These are phyloP conservation scores for Nycticorax nycticorax DNA, from an alignment of 2,113 vertebrate genomes.

Conservation along the genomic window DNA sequence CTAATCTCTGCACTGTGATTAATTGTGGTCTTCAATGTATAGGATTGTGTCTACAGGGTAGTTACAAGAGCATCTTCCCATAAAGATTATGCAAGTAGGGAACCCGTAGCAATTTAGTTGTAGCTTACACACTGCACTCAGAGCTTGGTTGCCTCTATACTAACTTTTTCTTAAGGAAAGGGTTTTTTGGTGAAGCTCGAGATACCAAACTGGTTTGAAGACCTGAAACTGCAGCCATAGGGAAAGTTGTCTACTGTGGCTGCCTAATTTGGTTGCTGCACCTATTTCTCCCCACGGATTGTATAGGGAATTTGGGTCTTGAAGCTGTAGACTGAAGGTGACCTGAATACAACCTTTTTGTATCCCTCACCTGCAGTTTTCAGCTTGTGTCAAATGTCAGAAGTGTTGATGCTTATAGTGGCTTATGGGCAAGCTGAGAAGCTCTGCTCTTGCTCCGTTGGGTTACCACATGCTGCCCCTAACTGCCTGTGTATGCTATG, in stretches of 20 bases:
- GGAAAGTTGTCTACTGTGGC: neutral
- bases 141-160: neutral
- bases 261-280: neutral
- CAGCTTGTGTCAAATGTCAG: neutral
- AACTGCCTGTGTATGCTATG: rapidly evolving
- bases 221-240: neutral
- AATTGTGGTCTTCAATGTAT: neutral
- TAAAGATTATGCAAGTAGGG: neutral
- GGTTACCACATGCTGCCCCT: neutral
- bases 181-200: rapidly evolving
- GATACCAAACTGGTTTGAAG: neutral
- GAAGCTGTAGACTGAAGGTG: neutral
- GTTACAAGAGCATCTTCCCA: neutral
- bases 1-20: neutral
- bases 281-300: neutral
- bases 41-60: neutral
- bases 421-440: neutral
- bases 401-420: neutral
- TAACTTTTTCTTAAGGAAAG: neutral
- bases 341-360: neutral
- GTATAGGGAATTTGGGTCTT: neutral
- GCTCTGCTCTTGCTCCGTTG: neutral
- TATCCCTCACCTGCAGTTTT: neutral
- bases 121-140: neutral
- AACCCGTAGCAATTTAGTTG: neutral